Evolutionary conservation across 2,888 invertebrate genomes (phyloP), one percentile per base, ranked within the genome.

Genomic region (Leptogaster cylindrica): DNA sequence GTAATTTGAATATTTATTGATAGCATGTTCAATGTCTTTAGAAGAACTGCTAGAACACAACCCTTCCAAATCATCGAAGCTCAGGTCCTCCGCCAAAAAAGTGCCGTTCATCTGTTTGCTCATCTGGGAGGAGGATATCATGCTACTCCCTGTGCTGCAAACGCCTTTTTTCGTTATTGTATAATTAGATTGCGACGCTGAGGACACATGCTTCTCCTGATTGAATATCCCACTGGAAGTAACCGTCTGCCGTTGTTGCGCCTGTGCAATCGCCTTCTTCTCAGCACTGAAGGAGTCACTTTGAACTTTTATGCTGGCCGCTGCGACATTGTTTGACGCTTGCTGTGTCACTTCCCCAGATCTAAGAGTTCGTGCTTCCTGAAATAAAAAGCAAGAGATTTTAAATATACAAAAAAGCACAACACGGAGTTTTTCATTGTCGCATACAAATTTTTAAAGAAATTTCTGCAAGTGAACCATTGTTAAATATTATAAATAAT

Each of bases 241-340:
- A 74, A 91, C 88, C 12, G 65, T 65, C 78, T 91, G 92, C 44
- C 90, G 85, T 73, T 92, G 91, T 76, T 93, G 91, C 71, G 86
- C 85, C 70, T 90, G 88, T 63, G 89, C 87, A 78, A 88, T 87
- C 31, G 84, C 84, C 74, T 87, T 87, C 77, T 93, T 91, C 82
- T 94, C 93, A 8, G 92, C 89, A 74, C 91, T 92, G 81, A 92
- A 94, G 39, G 89, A 89, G 75, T 92, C 93, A 55, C 93, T 92
- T 73, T 92, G 91, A 66, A 95, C 84, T 80, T 92, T 90, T 83
- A 93, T 90, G 77, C 90, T 90, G 41, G 91, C 87, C 48, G 92
- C 90, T 66, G 91, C 89, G 82, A 93, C 88, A 79, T 91, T 92
- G 78, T 92, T 91, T 73, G 89, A 90, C 79, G 93, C 92, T 79